Evolutionary conservation across 2,113 vertebrate species (phyloP).

Genomic region (Calyptomena viridis): DNA sequence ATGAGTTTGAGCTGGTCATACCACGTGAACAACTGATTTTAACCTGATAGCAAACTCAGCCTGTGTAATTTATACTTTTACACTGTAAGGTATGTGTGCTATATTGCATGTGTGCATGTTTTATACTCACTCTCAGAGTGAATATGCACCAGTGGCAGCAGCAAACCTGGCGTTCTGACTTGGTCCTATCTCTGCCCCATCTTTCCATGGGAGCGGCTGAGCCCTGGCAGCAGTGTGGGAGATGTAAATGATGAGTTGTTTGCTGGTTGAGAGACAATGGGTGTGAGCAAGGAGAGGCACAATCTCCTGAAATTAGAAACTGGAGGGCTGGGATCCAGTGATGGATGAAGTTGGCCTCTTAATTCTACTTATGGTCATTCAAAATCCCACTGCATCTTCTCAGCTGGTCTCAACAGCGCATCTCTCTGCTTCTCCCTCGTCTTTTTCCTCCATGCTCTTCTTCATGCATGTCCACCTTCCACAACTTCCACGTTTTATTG

Average conservation of each 20-base stretch:
- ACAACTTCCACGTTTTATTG: neutral
- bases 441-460: neutral
- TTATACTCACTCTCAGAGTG: neutral
- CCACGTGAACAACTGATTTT: neutral
- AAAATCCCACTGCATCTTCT: neutral
- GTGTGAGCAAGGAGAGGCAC: neutral
- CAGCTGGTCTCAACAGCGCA: neutral
- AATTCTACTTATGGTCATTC: neutral
- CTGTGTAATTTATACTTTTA: neutral
- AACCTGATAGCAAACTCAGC: neutral
- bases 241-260: neutral
- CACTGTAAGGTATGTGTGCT: neutral
- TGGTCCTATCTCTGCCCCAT: neutral
- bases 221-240: neutral
- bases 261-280: neutral
- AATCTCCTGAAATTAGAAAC: neutral
- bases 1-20: neutral
- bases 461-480: neutral
- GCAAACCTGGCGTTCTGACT: neutral
- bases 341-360: fast-evolving
- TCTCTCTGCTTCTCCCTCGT: neutral
- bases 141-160: neutral
- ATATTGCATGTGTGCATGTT: neutral
- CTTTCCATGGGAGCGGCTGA: neutral
- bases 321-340: neutral